Conservation (phyloP, 2,888 invertebrate species). For the Apamea monoglypha region DNA sequence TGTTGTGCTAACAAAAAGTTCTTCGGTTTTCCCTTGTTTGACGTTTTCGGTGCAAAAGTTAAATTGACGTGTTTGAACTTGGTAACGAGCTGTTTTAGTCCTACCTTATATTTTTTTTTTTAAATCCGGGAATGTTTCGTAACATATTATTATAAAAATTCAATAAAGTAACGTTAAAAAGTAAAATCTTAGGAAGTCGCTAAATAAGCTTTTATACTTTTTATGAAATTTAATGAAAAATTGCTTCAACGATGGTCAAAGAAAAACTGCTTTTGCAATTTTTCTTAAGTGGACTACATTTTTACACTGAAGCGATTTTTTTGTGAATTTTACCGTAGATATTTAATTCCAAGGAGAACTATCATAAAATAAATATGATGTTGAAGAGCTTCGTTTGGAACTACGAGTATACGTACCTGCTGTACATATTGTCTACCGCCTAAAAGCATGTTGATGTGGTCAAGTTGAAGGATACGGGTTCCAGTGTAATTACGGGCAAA, state of each 20-base stretch:
- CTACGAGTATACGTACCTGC: too few species aligned
- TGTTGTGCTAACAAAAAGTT: conserved; percentile 23
- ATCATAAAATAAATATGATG: neutral
- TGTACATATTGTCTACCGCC: neutral
- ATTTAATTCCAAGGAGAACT: neutral
- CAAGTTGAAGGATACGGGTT: neutral
- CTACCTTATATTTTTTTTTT: neutral
- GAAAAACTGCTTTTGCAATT: conserved; percentile 5
- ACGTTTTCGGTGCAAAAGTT: conserved; percentile 25
- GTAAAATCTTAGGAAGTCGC: neutral
- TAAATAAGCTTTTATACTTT: neutral
- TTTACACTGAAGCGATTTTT: neutral
- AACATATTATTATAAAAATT: too few species aligned
- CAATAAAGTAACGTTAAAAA: neutral
- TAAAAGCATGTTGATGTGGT: neutral
- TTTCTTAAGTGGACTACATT: neutral
- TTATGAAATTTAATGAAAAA: neutral
- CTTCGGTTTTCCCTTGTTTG: neutral
- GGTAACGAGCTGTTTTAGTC: neutral
- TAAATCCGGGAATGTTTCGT: too few species aligned
- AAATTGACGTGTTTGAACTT: neutral
- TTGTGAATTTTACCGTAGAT: neutral
- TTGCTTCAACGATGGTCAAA: neutral
- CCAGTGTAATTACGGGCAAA: neutral
- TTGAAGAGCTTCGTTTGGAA: neutral